phyloP scores from a whole-genome alignment of 2,797 vertebrate species.

The Thaleichthys pacificus region DNA sequence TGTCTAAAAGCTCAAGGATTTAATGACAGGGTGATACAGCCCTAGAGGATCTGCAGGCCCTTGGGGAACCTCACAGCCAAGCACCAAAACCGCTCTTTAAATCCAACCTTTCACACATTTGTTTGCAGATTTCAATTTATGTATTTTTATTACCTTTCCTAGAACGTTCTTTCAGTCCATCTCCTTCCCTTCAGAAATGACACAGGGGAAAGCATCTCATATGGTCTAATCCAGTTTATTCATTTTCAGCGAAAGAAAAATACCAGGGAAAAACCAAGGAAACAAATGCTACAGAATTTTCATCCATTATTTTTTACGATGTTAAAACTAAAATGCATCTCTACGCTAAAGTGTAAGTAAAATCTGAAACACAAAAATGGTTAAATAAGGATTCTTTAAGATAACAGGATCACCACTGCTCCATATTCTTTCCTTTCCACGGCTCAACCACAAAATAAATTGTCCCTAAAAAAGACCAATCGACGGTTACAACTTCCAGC shows the following conservation, averaged over 20 bases:
- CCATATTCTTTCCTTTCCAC: constrained; percentile 49
- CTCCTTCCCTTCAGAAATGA: constrained; percentile 30
- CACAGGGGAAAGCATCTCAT: constrained; percentile 38
- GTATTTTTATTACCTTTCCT: too few relatives aligned
- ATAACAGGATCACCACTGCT: constrained; percentile 64
- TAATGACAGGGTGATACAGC: background rate
- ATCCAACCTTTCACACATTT: too few relatives aligned
- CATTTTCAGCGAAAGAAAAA: constrained; percentile 72
- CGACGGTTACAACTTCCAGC: constrained; percentile 47
- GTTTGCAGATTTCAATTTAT: too few relatives aligned
- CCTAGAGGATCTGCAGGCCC: background rate
- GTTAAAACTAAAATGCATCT: constrained; percentile 67
- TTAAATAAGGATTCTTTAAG: constrained; percentile 75
- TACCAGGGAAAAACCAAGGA: constrained; percentile 51
- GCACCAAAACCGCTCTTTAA: too few relatives aligned
- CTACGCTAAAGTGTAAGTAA: constrained; percentile 69
- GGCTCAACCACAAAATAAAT: constrained; percentile 56
- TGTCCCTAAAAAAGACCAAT: constrained; percentile 48
- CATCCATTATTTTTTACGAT: constrained; percentile 64
- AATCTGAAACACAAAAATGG: constrained; percentile 66
- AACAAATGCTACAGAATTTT: constrained; percentile 66
- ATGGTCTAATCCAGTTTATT: constrained; percentile 80
- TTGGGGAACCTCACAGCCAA: too few relatives aligned
- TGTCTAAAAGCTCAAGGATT: background rate
- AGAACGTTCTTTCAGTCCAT: background rate